These are phyloP conservation scores for Malurus cyaneus DNA, from an alignment of 2,113 vertebrate genomes.

Conservation along the genomic window DNA sequence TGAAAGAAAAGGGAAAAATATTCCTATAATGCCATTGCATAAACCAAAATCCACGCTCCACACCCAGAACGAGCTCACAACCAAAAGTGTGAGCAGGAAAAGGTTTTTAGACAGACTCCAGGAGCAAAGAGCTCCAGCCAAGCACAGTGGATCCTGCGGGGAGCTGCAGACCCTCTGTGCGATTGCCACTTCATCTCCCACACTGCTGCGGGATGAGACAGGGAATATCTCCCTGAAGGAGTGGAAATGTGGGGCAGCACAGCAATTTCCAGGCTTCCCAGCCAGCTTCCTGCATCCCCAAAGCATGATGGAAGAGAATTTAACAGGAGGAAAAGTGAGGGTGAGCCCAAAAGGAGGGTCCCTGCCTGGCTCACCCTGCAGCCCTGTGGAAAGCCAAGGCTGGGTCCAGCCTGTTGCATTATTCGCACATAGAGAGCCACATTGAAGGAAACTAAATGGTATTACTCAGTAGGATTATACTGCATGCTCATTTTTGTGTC, in stretches of 20 bases:
- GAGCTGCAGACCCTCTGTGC: neutral
- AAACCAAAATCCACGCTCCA: neutral
- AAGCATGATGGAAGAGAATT: neutral
- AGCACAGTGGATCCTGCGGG: neutral
- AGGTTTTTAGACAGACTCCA: neutral
- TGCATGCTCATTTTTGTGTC: no score
- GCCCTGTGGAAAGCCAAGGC: neutral
- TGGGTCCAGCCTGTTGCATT: neutral
- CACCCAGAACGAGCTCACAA: neutral
- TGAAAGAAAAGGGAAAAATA: neutral
- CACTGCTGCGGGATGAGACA: neutral
- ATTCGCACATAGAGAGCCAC: no score
- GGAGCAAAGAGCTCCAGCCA: neutral
- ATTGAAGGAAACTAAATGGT: no score
- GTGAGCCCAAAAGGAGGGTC: neutral
- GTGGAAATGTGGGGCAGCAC: neutral
- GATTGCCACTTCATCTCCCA: neutral
- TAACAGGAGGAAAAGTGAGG: neutral
- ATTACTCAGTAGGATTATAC: no score
- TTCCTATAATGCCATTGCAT: neutral
- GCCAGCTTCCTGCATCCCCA: neutral
- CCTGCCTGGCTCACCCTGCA: neutral
- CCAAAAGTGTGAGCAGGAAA: neutral
- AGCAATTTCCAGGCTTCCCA: neutral
- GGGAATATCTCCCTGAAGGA: slow-evolving; percentile 9